Conservation (phyloP, 2,888 invertebrate genomes). For the Tipula lateralis region DNA sequence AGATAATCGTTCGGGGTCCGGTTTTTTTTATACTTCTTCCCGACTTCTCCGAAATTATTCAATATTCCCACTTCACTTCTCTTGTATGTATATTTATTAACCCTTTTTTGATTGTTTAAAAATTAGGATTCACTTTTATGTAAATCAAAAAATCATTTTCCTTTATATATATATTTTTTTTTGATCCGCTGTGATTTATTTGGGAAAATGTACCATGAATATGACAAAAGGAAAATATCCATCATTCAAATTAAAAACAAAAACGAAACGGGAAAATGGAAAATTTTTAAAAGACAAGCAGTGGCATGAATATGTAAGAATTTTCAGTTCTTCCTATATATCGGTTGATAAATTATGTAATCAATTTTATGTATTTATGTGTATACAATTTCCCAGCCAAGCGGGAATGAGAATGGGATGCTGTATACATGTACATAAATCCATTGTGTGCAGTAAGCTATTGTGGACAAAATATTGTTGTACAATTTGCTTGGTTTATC, state of each 20-base stretch:
- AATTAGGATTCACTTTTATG: neutral
- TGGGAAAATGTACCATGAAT: neutral
- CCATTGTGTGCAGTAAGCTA: neutral
- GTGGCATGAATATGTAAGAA: constrained; percentile 8
- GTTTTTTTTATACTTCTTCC: neutral
- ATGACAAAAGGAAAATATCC: constrained; percentile 15
- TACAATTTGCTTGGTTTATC: neutral
- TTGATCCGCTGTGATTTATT: neutral
- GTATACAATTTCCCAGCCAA: neutral
- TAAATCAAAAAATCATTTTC: neutral
- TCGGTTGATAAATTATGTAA: constrained; percentile 7
- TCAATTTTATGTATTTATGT: neutral
- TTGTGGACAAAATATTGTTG: neutral
- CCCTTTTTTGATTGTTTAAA: neutral
- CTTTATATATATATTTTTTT: neutral
- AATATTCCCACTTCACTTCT: neutral
- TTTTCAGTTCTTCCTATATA: neutral
- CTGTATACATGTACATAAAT: neutral
- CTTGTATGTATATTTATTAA: neutral
- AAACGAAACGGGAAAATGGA: neutral
- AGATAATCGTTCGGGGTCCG: neutral
- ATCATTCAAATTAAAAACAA: neutral
- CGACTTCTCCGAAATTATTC: neutral
- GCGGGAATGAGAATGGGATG: neutral
- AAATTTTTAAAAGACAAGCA: neutral